phyloP scores from a whole-genome alignment of 2,113 vertebrate genomes.

The Circaetus cinerascens region DNA sequence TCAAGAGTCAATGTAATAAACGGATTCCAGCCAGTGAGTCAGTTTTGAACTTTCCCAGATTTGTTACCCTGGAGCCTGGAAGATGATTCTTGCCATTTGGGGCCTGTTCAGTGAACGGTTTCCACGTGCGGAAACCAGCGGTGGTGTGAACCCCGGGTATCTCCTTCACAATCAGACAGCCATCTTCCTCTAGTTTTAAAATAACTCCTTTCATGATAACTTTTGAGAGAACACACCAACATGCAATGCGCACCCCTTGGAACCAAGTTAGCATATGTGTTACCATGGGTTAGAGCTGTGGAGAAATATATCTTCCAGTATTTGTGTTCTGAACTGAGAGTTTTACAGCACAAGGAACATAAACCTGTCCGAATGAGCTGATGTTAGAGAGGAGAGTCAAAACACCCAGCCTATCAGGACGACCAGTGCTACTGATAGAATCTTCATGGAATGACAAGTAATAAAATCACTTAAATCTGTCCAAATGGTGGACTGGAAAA shows the following conservation, averaged over 20 bases:
- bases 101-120: not conserved
- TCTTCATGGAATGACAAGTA: slow-evolving; percentile 3
- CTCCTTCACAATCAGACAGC: not conserved
- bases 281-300: not conserved
- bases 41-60: not conserved
- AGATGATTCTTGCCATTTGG: not conserved
- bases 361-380: slow-evolving; percentile 16
- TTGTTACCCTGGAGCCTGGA: not conserved
- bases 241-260: rapidly evolving
- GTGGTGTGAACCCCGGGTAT: not conserved
- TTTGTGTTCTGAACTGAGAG: not conserved
- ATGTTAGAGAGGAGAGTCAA: not conserved
- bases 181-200: not conserved
- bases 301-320: slow-evolving; percentile 8
- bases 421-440: not conserved
- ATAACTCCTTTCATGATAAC: not conserved
- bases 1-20: not conserved
- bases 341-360: not conserved
- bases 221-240: not conserved
- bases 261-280: not conserved
- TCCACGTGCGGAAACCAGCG: not conserved
- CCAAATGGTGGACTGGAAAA: slow-evolving; percentile 38
- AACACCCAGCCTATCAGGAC: not conserved
- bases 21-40: not conserved
- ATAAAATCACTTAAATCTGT: slow-evolving; percentile 32